A percentile compares a stretch with the other conserved stretches of the same genome.
These are phyloP conservation scores for Coendou prehensilis DNA, from an alignment of 2,797 vertebrate genomes.

Conservation along the genomic window DNA sequence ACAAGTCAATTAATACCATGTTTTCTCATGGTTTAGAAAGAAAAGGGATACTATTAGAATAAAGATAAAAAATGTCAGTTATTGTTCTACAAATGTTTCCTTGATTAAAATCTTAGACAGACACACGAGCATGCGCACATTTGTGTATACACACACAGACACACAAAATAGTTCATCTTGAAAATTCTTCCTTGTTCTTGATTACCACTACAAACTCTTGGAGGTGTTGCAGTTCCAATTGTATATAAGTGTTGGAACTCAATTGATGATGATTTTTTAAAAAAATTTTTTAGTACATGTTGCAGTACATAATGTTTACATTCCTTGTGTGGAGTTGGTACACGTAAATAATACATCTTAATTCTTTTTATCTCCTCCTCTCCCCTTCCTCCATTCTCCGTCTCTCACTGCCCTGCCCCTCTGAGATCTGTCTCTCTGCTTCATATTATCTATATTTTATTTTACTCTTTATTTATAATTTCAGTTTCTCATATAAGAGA, in stretches of 20 bases:
- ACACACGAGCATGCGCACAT: background rate
- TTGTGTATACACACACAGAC: too few relatives aligned
- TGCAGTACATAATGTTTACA: background rate
- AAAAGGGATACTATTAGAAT: too few relatives aligned
- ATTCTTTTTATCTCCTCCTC: background rate
- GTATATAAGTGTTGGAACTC: background rate
- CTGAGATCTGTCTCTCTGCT: background rate
- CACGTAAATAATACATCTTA: background rate
- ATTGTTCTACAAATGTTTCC: background rate
- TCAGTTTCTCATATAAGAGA: background rate
- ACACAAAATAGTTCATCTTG: background rate
- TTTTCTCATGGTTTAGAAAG: background rate
- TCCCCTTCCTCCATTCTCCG: background rate
- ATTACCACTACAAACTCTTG: background rate
- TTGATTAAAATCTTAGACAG: constrained; percentile 30
- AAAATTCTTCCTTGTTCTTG: background rate
- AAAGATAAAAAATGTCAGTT: background rate
- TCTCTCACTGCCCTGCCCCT: background rate
- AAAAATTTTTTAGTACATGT: background rate
- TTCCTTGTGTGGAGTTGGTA: background rate
- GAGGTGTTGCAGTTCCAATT: background rate
- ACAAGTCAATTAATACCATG: background rate
- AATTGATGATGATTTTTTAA: background rate
- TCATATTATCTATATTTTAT: background rate
- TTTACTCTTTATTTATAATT: background rate